phyloP scores from a whole-genome alignment of 1,140 invertebrate species.

The Triops longicaudatus region DNA sequence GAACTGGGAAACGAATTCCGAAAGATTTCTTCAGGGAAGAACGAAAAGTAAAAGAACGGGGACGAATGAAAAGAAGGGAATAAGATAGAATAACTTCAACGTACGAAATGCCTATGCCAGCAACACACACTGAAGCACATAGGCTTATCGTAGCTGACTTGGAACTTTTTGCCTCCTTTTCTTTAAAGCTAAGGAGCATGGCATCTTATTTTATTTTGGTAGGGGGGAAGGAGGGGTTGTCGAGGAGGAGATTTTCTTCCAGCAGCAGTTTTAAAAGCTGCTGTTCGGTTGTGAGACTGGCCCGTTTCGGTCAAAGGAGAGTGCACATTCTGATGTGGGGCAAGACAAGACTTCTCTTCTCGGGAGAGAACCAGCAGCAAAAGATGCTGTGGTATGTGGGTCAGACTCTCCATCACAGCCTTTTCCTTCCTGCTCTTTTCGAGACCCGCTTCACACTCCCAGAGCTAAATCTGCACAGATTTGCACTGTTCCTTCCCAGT shows the following conservation, averaged over 20 bases:
- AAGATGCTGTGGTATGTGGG: constrained; percentile 11
- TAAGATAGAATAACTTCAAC: not conserved
- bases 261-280: not conserved
- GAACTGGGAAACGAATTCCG: constrained; percentile 8
- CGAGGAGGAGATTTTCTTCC: not conserved
- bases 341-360: constrained; percentile 12
- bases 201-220: not conserved
- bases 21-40: not conserved
- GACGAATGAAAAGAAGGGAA: constrained; percentile 3
- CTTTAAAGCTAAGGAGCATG: not conserved
- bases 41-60: not conserved
- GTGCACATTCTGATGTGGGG: constrained; percentile 1
- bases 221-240: no score
- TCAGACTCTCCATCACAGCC: not conserved
- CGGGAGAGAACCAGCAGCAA: not conserved
- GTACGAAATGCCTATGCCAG: not conserved
- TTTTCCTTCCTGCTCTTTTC: constrained; percentile 3
- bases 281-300: not conserved
- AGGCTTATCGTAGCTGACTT: not conserved
- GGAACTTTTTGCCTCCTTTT: not conserved
- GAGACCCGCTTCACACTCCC: not conserved
- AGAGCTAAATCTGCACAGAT: not conserved
- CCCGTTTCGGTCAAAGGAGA: constrained; percentile 5
- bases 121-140: not conserved
- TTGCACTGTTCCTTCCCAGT: not conserved